Evolutionary conservation across 2,113 vertebrate genomes (phyloP).

Genomic region (Globicephala melas): DNA sequence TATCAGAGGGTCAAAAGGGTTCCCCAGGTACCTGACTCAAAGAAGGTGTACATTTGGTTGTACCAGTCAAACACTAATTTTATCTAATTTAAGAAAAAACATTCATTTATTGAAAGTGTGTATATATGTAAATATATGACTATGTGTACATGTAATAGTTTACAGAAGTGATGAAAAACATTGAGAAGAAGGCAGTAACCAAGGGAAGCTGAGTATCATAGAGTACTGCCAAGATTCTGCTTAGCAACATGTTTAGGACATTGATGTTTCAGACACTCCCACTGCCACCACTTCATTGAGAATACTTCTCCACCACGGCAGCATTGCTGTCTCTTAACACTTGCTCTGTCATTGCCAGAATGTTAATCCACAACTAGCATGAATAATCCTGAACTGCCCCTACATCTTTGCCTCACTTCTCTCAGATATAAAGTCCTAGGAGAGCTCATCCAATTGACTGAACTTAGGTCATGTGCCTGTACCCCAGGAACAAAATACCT

Average conservation of each 20-base stretch:
- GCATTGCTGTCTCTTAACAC: background rate
- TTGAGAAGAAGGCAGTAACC: background rate
- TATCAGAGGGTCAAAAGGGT: background rate
- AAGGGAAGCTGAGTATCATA: background rate
- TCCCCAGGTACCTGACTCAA: background rate
- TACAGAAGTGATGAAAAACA: background rate
- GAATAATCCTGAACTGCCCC: background rate
- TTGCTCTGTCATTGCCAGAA: background rate
- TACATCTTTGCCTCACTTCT: background rate
- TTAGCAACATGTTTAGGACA: background rate
- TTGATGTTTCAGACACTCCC: background rate
- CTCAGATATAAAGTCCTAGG: background rate
- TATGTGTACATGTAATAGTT: background rate
- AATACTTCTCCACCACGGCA: too few species aligned
- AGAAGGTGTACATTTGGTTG: background rate
- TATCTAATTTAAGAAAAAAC: background rate
- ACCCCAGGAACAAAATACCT: background rate
- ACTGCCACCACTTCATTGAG: background rate
- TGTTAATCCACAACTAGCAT: background rate
- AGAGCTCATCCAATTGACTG: background rate
- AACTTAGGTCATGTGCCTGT: background rate
- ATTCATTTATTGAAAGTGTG: background rate
- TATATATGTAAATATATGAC: background rate
- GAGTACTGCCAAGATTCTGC: background rate
- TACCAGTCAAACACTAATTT: background rate